Conservation (phyloP, 2,888 invertebrate genomes). For the Lapara coniferarum region DNA sequence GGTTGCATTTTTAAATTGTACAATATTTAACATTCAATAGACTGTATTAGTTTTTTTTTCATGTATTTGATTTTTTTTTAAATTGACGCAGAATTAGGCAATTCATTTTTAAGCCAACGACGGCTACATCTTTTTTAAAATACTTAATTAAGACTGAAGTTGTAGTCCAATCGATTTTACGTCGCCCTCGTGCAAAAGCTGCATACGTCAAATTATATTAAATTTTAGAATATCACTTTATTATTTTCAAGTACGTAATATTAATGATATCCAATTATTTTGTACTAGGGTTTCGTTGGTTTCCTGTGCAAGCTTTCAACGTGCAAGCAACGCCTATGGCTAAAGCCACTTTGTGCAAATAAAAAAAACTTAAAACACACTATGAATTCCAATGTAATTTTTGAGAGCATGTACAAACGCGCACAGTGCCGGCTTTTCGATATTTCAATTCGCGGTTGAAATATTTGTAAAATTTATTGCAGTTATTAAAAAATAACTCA, state of each 20-base stretch:
- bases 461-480: no score
- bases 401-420: background rate
- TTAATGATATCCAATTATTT: background rate
- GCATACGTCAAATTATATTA: background rate
- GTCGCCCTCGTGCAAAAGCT: background rate
- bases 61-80: background rate
- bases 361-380: background rate
- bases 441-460: no score
- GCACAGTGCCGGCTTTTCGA: background rate
- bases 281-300: background rate
- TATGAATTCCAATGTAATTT: background rate
- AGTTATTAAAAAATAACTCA: no score
- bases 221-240: background rate
- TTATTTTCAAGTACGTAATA: background rate
- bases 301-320: background rate
- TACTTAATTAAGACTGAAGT: no score
- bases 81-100: background rate
- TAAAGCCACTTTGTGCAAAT: background rate
- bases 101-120: background rate
- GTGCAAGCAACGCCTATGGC: conserved; percentile 1
- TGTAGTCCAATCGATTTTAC: no score
- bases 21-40: conserved; percentile 31
- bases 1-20: conserved; percentile 46
- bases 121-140: no score
- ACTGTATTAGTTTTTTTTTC: background rate